Conservation (phyloP, 2,113 vertebrate genomes). For the Nothocercus nigrocapillus region DNA sequence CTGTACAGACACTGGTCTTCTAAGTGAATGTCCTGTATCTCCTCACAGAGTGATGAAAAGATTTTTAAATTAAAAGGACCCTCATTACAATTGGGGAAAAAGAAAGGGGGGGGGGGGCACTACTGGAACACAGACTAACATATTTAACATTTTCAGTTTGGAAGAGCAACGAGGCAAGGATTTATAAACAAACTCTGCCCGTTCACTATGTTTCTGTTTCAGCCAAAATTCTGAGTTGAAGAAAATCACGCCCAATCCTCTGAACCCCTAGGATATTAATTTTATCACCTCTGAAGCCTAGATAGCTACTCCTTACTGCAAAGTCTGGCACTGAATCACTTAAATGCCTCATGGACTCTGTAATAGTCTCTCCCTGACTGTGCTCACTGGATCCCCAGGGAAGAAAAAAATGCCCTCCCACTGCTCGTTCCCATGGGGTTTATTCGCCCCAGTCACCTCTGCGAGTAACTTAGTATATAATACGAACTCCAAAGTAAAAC, state of each 20-base stretch:
- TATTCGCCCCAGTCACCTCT: neutral
- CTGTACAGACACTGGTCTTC: neutral
- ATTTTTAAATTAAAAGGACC: neutral
- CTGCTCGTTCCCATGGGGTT: neutral
- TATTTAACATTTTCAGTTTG: neutral
- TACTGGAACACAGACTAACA: neutral
- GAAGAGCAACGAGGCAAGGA: neutral
- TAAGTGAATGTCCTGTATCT: neutral
- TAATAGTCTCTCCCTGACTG: neutral
- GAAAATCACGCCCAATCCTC: neutral
- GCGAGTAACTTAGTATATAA: neutral
- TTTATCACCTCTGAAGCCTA: neutral
- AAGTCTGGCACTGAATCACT: neutral
- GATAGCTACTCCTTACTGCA: neutral
- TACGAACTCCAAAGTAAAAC: neutral
- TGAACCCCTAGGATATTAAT: neutral
- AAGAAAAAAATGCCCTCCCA: neutral
- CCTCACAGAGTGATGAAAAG: neutral
- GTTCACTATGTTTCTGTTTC: neutral
- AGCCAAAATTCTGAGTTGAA: neutral
- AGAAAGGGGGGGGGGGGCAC: too few relatives aligned
- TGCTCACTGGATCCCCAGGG: neutral
- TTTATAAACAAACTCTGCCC: neutral
- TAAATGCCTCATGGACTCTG: accelerated
- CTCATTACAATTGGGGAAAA: too few relatives aligned